phyloP scores from a whole-genome alignment of 1,140 invertebrate genomes.

The Maniola jurtina region DNA sequence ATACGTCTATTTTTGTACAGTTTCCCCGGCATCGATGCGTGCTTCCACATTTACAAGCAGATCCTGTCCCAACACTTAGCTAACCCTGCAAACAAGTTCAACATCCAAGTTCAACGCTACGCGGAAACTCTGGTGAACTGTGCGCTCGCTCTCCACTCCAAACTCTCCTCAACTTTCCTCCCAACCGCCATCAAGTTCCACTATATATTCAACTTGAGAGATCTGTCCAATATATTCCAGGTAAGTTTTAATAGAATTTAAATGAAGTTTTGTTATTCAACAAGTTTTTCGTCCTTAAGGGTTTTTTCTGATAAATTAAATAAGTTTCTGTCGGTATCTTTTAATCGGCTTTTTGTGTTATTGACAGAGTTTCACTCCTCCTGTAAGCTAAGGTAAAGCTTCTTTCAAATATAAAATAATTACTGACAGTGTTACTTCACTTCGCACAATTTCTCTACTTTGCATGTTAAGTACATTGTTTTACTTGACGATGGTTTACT shows the following conservation, averaged over 20 bases:
- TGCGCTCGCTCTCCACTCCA: slow-evolving; percentile 88
- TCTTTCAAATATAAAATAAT: no score
- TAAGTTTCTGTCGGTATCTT: no score
- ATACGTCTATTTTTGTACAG: slow-evolving; percentile 69
- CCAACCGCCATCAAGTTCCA: slow-evolving; percentile 97
- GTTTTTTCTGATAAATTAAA: no score
- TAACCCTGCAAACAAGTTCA: slow-evolving; percentile 84
- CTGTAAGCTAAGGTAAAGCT: no score
- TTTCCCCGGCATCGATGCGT: slow-evolving; percentile 90
- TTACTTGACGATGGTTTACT: no score
- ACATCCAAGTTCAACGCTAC: slow-evolving; percentile 80
- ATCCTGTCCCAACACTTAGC: slow-evolving; percentile 89
- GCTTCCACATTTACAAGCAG: slow-evolving; percentile 90
- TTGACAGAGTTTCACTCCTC: no score
- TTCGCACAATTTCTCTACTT: no score
- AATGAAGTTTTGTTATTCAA: no score
- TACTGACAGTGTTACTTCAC: no score
- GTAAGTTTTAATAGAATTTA: slow-evolving; percentile 60
- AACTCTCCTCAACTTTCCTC: slow-evolving; percentile 87
- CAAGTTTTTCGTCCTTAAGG: no score
- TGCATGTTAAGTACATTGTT: no score
- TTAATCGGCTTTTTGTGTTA: no score
- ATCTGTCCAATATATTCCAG: slow-evolving; percentile 94
- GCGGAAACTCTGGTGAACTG: slow-evolving; percentile 82
- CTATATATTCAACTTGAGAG: slow-evolving; percentile 95